Conservation (phyloP, 2,888 invertebrate species). For the Orthosia gracilis region DNA sequence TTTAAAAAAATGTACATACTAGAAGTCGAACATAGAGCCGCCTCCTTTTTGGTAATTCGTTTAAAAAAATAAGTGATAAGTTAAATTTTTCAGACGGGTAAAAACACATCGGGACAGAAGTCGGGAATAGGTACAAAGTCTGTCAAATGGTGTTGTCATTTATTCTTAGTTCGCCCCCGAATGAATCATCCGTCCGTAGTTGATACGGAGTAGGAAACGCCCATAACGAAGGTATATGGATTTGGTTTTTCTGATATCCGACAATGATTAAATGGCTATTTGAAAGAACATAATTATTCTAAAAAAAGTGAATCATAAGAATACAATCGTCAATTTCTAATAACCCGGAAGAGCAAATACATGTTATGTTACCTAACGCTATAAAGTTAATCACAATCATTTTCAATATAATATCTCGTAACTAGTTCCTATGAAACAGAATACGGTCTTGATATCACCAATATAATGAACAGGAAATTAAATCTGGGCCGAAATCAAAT, state of each 20-base stretch:
- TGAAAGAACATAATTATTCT: background rate
- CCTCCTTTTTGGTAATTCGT: no score
- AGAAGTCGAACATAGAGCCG: no score
- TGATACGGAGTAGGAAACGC: no score
- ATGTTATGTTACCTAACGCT: conserved; percentile 12
- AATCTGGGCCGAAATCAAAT: conserved; percentile 20
- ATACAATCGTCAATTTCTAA: conserved; percentile 26
- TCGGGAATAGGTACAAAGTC: no score
- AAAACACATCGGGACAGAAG: no score
- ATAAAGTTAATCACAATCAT: conserved; percentile 14
- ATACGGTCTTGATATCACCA: conserved; percentile 13
- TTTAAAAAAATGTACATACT: no score
- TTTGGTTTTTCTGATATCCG: background rate
- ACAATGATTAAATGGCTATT: background rate
- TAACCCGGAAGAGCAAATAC: conserved; percentile 39
- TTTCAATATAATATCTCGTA: conserved; percentile 17
- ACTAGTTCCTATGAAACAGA: conserved; percentile 7
- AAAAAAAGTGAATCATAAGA: conserved; percentile 8
- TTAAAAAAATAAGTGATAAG: no score
- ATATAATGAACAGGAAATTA: conserved; percentile 25
- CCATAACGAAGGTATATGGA: no score
- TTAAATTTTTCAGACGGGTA: no score
- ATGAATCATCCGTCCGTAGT: no score
- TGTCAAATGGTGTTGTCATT: no score
- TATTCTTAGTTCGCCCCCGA: no score